Evolutionary conservation across 1,140 invertebrate species (phyloP).

Genomic region (Oryzaephilus surinamensis): DNA sequence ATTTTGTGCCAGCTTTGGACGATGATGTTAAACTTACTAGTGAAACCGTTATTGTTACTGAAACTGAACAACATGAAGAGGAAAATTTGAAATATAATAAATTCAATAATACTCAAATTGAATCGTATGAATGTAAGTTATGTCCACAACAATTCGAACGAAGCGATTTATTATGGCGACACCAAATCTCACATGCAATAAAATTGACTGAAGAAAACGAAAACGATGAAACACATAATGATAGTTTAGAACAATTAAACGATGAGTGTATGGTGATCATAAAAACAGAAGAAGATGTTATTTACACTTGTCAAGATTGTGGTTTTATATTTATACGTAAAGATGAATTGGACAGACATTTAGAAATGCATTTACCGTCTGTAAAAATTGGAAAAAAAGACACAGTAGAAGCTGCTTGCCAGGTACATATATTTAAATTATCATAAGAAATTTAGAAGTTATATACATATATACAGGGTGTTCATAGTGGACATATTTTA

Average conservation of each 20-base stretch:
- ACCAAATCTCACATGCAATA: slow-evolving; percentile 27
- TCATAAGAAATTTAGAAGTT: no score
- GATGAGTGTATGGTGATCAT: slow-evolving; percentile 5
- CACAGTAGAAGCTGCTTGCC: no score
- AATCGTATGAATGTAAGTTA: slow-evolving; percentile 27
- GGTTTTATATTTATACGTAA: slow-evolving; percentile 21
- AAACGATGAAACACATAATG: slow-evolving; percentile 4
- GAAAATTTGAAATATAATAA: no score
- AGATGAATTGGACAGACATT: slow-evolving; percentile 21
- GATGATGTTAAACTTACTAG: no score
- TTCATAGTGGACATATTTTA: no score
- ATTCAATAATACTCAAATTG: no score
- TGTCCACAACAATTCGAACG: slow-evolving; percentile 30
- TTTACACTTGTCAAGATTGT: slow-evolving; percentile 20
- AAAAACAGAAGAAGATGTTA: slow-evolving; percentile 13
- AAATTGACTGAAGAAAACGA: slow-evolving; percentile 18
- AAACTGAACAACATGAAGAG: no score
- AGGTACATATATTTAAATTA: no score
- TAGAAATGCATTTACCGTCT: no score
- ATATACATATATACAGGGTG: slow-evolving; percentile 35
- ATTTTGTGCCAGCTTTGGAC: no score
- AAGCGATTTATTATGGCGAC: slow-evolving; percentile 25
- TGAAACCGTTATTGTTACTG: no score
- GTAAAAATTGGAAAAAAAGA: no score
- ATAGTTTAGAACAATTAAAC: background rate